Evolutionary conservation across 2,797 vertebrate genomes (phyloP), one percentile per base, ranked within the genome.

Genomic region (Peromyscus eremicus): DNA sequence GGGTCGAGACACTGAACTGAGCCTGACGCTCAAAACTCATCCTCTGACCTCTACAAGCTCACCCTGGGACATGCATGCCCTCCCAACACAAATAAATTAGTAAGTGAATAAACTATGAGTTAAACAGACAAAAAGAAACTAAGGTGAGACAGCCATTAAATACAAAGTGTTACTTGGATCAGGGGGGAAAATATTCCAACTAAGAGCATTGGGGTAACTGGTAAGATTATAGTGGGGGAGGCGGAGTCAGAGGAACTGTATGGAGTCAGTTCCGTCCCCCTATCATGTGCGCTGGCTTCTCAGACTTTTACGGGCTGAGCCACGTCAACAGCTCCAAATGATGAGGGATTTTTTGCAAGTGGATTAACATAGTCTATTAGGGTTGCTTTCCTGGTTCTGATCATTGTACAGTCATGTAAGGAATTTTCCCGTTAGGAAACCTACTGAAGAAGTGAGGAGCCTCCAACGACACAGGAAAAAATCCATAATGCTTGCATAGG

Each of bases 371-470:
- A 68, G 4, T 32, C 29, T 52, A 8, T 80, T 34, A 9, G 25
- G 29, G 60, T 64, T 81, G 52, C 76, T 64, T 92, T 90, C 43
- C 89, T 71, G 64, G 37, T 71, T 95, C 84, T 91, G 27, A 43
- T 55, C n/a, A 57, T 4, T 37, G 46, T 19, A 27, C 27, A 2
- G 25, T 7, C 3, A 29, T 46, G 1, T 66, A 85, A 82, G 23
- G 27, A 49, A 71, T 40, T 70, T 80, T 91, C 71, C 75, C 76
- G 29, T 81, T 76, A 87, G 46, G 80, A 80, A 93, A 89, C 29
- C 43, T 77, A 14, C 27, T n/a, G 6, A 83, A 71, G 32, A 85
- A 52, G 77, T 46, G 64, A 88, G 40, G n/a, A 19, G 32, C n/a
- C 17, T 70, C 32, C 55, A 46, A 21, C 14, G 43, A 76, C 29